phyloP scores from a whole-genome alignment of 2,888 invertebrate genomes.

The Pantelozetes paolii region DNA sequence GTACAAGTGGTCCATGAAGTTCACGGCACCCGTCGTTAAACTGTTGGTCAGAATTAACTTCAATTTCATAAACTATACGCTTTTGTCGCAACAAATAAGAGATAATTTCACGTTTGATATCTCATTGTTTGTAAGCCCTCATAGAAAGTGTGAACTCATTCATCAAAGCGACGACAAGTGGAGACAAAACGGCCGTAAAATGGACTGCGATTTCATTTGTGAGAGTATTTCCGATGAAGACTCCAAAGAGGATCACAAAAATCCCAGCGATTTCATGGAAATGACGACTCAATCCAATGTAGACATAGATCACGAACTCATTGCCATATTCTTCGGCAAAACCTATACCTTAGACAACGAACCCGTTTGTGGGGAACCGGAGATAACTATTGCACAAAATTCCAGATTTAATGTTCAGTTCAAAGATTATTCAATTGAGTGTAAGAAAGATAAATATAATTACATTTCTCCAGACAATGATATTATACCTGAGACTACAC shows the following conservation, averaged over 20 bases:
- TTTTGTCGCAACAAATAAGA: not conserved
- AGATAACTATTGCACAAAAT: constrained; percentile 5
- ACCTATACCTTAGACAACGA: constrained; percentile 32
- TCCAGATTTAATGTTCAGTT: constrained; percentile 24
- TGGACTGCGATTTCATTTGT: constrained; percentile 36
- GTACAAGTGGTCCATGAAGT: constrained; percentile 36
- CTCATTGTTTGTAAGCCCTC: constrained; percentile 25
- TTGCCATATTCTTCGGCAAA: constrained; percentile 37
- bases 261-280: constrained; percentile 35
- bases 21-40: constrained; percentile 32
- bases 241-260: not conserved
- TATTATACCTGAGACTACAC: not conserved
- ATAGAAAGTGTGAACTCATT: constrained; percentile 29
- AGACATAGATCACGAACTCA: constrained; percentile 30
- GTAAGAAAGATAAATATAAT: not conserved
- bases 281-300: constrained; percentile 35
- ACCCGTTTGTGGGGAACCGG: constrained; percentile 40
- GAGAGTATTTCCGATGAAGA: not conserved
- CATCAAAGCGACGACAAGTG: constrained; percentile 38
- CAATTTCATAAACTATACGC: constrained; percentile 41
- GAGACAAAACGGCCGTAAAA: constrained; percentile 33
- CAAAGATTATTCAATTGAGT: constrained; percentile 36
- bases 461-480: not conserved
- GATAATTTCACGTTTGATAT: constrained; percentile 25
- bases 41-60: constrained; percentile 37